Percentiles rank a stretch among this genome's conserved stretches.
Conservation (phyloP, 2,797 vertebrate genomes). For the Coreius guichenoti region DNA sequence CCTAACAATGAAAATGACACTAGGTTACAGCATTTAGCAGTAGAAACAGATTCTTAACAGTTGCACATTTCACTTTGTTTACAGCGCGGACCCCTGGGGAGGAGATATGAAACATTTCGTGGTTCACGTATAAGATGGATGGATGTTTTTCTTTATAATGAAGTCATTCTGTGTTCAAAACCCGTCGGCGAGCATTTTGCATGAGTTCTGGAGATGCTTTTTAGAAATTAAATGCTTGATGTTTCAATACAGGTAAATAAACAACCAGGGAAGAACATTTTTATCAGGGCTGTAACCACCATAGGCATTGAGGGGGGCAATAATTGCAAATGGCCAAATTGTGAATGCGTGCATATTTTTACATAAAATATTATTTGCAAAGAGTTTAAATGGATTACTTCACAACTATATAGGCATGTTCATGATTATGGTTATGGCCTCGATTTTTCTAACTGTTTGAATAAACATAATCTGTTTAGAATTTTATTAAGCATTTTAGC, state of each 20-base stretch:
- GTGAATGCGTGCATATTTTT: no score
- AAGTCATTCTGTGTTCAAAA: slow-evolving; percentile 35
- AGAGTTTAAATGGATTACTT: no score
- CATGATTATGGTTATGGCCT: no score
- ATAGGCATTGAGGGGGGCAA: no score
- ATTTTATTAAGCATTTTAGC: neutral
- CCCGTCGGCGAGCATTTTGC: neutral
- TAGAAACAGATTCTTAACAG: neutral
- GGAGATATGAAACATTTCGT: neutral
- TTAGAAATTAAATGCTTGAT: neutral
- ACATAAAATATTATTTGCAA: no score
- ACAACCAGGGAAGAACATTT: no score
- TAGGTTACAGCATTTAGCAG: slow-evolving; percentile 6
- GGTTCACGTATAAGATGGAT: neutral
- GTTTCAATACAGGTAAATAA: neutral
- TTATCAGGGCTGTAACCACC: no score
- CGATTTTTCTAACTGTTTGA: neutral
- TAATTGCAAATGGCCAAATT: no score
- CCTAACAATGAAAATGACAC: neutral
- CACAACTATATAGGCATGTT: no score
- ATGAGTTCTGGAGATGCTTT: neutral
- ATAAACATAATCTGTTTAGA: neutral
- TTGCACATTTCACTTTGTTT: slow-evolving; percentile 21
- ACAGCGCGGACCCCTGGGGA: slow-evolving; percentile 21
- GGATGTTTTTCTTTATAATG: slow-evolving; percentile 1